Conservation (phyloP, 2,888 invertebrate species). For the Chrysopilus asiliformis region DNA sequence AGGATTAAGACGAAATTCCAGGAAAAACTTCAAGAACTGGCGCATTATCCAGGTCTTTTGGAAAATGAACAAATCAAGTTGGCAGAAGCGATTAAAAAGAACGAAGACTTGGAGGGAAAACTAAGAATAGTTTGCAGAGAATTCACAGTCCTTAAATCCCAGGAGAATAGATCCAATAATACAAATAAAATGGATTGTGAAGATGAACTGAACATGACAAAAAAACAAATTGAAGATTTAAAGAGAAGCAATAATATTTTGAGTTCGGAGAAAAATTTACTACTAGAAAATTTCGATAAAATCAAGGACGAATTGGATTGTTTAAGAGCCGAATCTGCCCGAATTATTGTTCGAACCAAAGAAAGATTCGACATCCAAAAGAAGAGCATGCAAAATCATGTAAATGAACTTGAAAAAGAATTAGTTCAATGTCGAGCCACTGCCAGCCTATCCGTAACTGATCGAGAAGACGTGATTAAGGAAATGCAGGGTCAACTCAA, state of each 20-base stretch:
- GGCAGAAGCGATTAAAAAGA: slow-evolving; percentile 26
- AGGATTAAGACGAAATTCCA: slow-evolving; percentile 26
- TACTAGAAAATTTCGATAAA: slow-evolving; percentile 25
- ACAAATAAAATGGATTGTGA: neutral
- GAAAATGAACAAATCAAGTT: slow-evolving; percentile 27
- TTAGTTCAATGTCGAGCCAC: slow-evolving; percentile 30
- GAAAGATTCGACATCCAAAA: slow-evolving; percentile 30
- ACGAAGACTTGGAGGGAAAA: slow-evolving; percentile 23
- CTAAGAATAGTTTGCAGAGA: slow-evolving; percentile 30
- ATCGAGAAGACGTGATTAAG: slow-evolving; percentile 30
- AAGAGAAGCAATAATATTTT: neutral
- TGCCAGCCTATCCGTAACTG: slow-evolving; percentile 26
- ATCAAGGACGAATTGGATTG: slow-evolving; percentile 24
- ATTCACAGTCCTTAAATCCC: no score
- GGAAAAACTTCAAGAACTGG: slow-evolving; percentile 25
- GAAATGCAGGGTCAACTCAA: slow-evolving; percentile 31
- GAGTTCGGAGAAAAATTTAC: slow-evolving; percentile 24
- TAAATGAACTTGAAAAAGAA: slow-evolving; percentile 30
- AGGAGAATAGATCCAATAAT: no score
- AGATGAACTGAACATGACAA: slow-evolving; percentile 10
- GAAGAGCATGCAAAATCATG: slow-evolving; percentile 28
- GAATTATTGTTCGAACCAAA: slow-evolving; percentile 27
- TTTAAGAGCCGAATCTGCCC: slow-evolving; percentile 24
- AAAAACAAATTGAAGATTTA: no score
- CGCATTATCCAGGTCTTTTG: slow-evolving; percentile 26